phyloP scores from a whole-genome alignment of 2,888 invertebrate genomes.

The Nebria salina region DNA sequence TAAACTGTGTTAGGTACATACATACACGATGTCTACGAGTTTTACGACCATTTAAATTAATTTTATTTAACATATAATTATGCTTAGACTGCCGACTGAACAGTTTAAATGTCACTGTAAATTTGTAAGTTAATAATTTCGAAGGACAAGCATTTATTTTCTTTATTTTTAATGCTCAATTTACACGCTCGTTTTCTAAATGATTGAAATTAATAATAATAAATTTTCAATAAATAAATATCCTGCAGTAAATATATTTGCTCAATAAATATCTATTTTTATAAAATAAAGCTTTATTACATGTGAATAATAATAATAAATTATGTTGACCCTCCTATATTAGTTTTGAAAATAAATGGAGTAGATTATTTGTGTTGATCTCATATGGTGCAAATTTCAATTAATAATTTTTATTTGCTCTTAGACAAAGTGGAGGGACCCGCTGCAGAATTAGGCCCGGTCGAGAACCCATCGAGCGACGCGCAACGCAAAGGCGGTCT shows the following conservation, averaged over 20 bases:
- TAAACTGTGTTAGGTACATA: neutral
- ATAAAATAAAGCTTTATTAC: no score
- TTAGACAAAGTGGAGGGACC: slow-evolving; percentile 39
- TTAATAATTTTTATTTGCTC: neutral
- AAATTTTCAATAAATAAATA: no score
- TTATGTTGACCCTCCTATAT: no score
- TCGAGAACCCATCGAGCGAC: slow-evolving; percentile 17
- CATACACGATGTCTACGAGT: neutral
- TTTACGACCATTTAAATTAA: slow-evolving; percentile 24
- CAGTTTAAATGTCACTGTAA: neutral
- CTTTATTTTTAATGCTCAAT: no score
- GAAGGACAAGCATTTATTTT: neutral
- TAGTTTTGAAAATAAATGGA: no score
- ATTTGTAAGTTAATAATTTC: neutral
- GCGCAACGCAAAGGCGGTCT: slow-evolving; percentile 17
- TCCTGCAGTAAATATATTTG: no score
- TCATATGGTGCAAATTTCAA: neutral
- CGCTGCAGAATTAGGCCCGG: slow-evolving; percentile 18
- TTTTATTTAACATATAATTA: slow-evolving; percentile 7
- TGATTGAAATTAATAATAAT: no score
- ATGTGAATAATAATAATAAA: no score
- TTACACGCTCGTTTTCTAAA: no score
- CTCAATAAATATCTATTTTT: no score
- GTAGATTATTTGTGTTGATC: no score
- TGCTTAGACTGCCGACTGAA: neutral